phyloP scores from a whole-genome alignment of 2,888 invertebrate genomes.

The Erpobdella octoculata region DNA sequence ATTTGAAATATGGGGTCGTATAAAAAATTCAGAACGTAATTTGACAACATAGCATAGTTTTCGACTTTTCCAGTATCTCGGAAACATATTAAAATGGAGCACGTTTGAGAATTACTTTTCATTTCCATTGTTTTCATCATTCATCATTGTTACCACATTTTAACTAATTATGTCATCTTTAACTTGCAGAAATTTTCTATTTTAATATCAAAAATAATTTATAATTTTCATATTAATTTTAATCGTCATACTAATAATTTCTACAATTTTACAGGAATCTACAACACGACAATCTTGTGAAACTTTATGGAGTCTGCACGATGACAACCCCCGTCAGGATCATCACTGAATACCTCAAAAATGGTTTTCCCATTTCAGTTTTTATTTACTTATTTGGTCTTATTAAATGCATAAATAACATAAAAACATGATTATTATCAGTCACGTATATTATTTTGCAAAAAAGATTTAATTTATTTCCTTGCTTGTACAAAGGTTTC shows the following conservation, averaged over 20 bases:
- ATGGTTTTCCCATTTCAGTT: slow-evolving; percentile 44
- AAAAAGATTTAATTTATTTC: too few relatives aligned
- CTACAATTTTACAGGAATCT: slow-evolving; percentile 64
- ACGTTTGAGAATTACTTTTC: too few relatives aligned
- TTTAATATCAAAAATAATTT: background rate
- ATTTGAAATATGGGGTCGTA: too few relatives aligned
- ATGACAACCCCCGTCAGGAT: slow-evolving; percentile 90
- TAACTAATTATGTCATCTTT: background rate
- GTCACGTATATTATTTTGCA: too few relatives aligned
- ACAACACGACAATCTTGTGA: slow-evolving; percentile 86
- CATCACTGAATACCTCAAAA: slow-evolving; percentile 88
- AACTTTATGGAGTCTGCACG: slow-evolving; percentile 88
- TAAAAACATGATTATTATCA: too few relatives aligned
- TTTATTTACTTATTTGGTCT: slow-evolving; percentile 16
- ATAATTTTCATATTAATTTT: background rate
- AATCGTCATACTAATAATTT: background rate
- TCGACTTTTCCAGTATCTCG: too few relatives aligned
- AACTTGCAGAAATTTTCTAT: background rate
- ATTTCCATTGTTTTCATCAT: background rate
- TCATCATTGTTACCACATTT: background rate
- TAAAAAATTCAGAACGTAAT: too few relatives aligned
- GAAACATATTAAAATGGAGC: too few relatives aligned
- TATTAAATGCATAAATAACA: too few relatives aligned
- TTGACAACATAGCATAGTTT: too few relatives aligned
- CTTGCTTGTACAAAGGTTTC: too few relatives aligned